Conservation (phyloP, 2,113 vertebrate species). For the Cichladusa arquata region DNA sequence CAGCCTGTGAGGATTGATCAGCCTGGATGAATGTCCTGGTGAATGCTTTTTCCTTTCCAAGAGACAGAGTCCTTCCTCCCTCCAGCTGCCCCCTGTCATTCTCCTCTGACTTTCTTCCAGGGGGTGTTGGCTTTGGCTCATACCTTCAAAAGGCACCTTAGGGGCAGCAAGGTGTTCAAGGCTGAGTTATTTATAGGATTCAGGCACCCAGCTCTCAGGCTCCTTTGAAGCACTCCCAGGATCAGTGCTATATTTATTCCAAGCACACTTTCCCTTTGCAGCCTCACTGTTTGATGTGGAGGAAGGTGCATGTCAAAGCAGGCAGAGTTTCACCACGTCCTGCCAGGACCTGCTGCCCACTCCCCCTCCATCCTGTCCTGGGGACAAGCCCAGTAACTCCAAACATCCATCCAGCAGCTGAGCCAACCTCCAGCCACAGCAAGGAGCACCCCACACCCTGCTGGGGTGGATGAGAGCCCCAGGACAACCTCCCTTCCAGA, state of each 20-base stretch:
- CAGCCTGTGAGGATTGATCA: background rate
- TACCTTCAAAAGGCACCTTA: conserved; percentile 7
- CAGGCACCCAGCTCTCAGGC: background rate
- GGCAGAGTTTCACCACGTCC: background rate
- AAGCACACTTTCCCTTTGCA: background rate
- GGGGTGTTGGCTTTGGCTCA: background rate
- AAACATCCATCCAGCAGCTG: fast-evolving
- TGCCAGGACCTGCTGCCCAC: background rate
- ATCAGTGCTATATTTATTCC: conserved; percentile 17
- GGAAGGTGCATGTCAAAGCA: background rate
- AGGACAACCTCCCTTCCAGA: background rate
- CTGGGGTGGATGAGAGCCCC: background rate
- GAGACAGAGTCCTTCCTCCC: background rate
- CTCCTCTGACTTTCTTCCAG: background rate
- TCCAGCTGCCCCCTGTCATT: background rate
- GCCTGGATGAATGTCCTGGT: background rate
- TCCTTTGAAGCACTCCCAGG: conserved; percentile 26
- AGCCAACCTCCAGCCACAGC: background rate
- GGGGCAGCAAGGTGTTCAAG: background rate
- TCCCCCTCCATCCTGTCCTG: background rate
- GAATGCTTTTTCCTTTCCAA: background rate
- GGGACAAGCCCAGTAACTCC: background rate
- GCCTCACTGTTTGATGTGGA: background rate
- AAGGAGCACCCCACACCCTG: background rate
- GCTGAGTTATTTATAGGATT: conserved; percentile 34